Conservation (phyloP, 2,888 invertebrate species). For the Lasioglossum malachurum region DNA sequence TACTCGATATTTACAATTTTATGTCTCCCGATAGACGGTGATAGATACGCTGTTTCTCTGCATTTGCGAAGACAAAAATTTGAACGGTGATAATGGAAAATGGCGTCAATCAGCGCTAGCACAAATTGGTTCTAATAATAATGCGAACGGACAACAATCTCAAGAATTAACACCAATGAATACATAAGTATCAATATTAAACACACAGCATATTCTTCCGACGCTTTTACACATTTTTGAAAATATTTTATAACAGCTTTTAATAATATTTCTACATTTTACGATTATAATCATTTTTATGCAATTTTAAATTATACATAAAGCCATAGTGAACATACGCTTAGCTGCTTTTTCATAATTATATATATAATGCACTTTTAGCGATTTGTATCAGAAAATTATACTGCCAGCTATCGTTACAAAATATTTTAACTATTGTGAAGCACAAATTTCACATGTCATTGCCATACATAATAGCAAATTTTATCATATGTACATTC, state of each 20-base stretch:
- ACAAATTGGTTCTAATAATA: slow-evolving; percentile 76
- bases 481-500: neutral
- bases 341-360: slow-evolving; percentile 12
- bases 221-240: slow-evolving; percentile 40
- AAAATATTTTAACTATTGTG: slow-evolving; percentile 3
- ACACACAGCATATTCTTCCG: slow-evolving; percentile 9
- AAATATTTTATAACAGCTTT: slow-evolving; percentile 30
- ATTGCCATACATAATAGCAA: neutral
- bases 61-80: slow-evolving; percentile 96
- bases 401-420: slow-evolving; percentile 38
- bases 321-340: slow-evolving; percentile 10
- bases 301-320: slow-evolving; percentile 25
- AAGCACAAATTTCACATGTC: neutral
- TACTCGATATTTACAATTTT: slow-evolving; percentile 29
- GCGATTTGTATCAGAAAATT: slow-evolving; percentile 4
- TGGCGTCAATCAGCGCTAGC: slow-evolving; percentile 82
- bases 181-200: slow-evolving; percentile 61
- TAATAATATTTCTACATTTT: slow-evolving; percentile 9
- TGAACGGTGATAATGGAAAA: slow-evolving; percentile 90
- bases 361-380: neutral
- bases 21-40: slow-evolving; percentile 90
- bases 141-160: slow-evolving; percentile 82
- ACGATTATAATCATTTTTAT: slow-evolving; percentile 29
- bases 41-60: slow-evolving; percentile 97
- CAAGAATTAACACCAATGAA: slow-evolving; percentile 86